Conservation (phyloP, 1,140 invertebrate genomes). For the Platorchestia sp. region DNA sequence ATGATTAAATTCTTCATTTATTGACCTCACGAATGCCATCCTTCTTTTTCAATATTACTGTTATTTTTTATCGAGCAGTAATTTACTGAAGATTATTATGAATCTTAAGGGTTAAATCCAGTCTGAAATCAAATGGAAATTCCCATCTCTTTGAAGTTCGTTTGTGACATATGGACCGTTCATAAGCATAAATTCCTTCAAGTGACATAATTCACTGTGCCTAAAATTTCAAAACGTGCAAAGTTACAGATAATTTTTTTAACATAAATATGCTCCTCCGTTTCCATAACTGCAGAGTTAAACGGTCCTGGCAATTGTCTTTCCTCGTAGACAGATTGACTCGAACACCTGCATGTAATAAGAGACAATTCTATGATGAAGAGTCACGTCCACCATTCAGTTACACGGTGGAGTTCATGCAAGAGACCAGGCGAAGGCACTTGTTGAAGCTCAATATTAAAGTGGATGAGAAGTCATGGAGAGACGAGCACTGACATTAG, state of each 20-base stretch:
- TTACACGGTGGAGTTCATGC: neutral
- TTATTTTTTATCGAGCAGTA: neutral
- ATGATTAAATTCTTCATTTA: neutral
- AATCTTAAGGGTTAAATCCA: neutral
- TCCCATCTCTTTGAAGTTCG: neutral
- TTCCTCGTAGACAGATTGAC: neutral
- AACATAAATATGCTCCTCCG: neutral
- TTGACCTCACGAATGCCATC: neutral
- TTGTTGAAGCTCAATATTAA: neutral
- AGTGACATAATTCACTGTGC: neutral
- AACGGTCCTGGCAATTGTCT: neutral
- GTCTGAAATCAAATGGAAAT: neutral
- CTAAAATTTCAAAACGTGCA: neutral
- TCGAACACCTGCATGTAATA: neutral
- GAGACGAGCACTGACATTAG: neutral
- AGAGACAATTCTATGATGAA: neutral
- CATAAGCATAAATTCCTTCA: neutral
- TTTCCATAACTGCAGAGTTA: neutral
- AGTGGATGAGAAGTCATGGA: neutral
- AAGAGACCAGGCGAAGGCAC: neutral
- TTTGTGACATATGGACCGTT: neutral
- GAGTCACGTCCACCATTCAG: neutral
- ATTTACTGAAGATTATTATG: neutral
- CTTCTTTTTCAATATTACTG: neutral
- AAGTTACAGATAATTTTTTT: neutral